Conservation (phyloP, 2,113 vertebrate species). For the Todiramphus saurophagus region DNA sequence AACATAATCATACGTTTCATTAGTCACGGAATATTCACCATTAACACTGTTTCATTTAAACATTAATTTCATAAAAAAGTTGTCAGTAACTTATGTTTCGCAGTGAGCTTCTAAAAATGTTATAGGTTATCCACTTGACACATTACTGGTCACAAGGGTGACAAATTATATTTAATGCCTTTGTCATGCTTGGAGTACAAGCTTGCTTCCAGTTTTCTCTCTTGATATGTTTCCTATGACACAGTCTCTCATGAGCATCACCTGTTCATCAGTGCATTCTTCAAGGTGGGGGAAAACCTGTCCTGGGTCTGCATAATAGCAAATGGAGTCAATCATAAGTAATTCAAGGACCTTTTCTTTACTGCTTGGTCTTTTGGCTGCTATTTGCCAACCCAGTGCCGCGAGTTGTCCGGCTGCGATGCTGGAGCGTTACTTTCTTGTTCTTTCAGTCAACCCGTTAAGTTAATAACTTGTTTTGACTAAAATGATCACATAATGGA, state of each 20-base stretch:
- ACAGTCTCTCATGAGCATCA: background rate
- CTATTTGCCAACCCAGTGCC: background rate
- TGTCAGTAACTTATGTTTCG: background rate
- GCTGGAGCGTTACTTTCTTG: background rate
- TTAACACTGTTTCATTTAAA: background rate
- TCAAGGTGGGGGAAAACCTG: background rate
- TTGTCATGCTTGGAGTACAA: background rate
- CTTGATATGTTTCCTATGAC: background rate
- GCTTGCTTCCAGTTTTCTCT: background rate
- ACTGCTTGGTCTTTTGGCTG: background rate
- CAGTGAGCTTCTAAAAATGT: background rate
- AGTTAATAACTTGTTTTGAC: background rate
- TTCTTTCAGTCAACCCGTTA: background rate
- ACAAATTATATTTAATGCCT: background rate
- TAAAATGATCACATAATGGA: background rate
- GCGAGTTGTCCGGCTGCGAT: background rate
- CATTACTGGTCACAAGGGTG: background rate
- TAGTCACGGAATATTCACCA: background rate
- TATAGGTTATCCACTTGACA: background rate
- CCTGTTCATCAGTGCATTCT: background rate
- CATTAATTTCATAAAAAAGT: background rate
- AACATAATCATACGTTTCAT: background rate
- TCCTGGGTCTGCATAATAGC: background rate
- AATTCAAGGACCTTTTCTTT: background rate
- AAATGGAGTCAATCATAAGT: background rate